Conservation (phyloP, 2,888 invertebrate species). For the Yponomeuta evonymella region DNA sequence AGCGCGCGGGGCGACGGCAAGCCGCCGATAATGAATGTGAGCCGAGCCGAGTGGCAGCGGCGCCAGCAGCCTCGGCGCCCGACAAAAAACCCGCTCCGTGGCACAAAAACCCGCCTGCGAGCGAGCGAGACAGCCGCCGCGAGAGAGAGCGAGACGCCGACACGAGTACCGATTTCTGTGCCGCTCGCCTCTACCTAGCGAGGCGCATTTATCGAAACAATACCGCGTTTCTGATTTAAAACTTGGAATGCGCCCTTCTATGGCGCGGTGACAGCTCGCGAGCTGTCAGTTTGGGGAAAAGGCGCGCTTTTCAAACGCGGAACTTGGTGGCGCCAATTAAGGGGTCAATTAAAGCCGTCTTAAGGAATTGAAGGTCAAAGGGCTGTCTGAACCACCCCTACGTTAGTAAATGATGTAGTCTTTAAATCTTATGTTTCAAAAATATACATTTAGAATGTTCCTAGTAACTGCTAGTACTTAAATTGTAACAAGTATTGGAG, state of each 20-base stretch:
- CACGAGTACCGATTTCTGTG: slow-evolving; percentile 63
- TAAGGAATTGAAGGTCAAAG: background rate
- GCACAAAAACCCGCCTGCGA: slow-evolving; percentile 70
- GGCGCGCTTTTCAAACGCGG: slow-evolving; percentile 45
- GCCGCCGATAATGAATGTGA: slow-evolving; percentile 71
- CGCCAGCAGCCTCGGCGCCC: slow-evolving; percentile 50
- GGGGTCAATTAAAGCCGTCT: slow-evolving; percentile 2
- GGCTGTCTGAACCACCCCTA: background rate
- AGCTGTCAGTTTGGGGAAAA: slow-evolving; percentile 69
- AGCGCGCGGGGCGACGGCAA: slow-evolving; percentile 29
- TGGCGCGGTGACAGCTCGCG: slow-evolving; percentile 75
- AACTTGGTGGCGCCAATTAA: slow-evolving; percentile 6
- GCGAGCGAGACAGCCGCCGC: slow-evolving; percentile 47
- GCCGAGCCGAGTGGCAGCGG: slow-evolving; percentile 49
- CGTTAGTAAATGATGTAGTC: too few species aligned
- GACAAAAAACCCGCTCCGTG: slow-evolving; percentile 72
- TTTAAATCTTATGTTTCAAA: background rate
- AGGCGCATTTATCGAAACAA: slow-evolving; percentile 58
- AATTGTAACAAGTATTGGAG: background rate
- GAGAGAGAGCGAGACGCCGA: slow-evolving; percentile 46
- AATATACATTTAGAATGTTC: background rate
- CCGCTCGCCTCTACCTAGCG: slow-evolving; percentile 62
- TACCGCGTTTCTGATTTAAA: slow-evolving; percentile 72
- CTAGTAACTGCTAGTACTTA: background rate
- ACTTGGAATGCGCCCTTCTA: slow-evolving; percentile 74